phyloP scores from a whole-genome alignment of 2,888 invertebrate species.

The Cyclophora albipunctata region DNA sequence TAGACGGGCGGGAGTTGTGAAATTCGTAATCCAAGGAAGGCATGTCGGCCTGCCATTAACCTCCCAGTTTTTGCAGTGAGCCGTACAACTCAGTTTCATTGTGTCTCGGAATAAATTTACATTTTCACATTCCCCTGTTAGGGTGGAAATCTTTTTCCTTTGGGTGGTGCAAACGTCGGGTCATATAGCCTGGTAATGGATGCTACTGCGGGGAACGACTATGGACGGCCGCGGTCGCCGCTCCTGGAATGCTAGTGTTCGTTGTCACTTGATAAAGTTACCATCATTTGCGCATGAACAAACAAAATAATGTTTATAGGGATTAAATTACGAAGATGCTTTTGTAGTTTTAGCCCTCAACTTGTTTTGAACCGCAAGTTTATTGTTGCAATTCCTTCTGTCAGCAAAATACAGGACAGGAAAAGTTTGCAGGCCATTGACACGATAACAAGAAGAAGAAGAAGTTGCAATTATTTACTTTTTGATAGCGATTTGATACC shows the following conservation, averaged over 20 bases:
- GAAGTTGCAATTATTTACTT: too few species aligned
- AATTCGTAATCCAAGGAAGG: constrained; percentile 44
- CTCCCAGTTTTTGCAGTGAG: constrained; percentile 53
- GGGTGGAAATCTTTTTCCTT: constrained; percentile 50
- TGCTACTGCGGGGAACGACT: neutral
- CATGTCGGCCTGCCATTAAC: constrained; percentile 47
- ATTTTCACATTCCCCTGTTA: constrained; percentile 55
- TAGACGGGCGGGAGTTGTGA: constrained; percentile 36
- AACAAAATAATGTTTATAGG: too few species aligned
- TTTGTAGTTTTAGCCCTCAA: too few species aligned
- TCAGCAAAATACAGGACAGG: too few species aligned
- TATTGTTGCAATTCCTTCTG: too few species aligned
- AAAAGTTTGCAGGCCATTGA: too few species aligned
- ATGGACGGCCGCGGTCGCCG: neutral
- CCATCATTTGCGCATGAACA: too few species aligned
- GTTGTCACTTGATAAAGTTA: neutral
- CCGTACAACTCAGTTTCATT: constrained; percentile 39
- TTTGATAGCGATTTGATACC: too few species aligned
- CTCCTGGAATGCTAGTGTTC: neutral
- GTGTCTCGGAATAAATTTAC: constrained; percentile 66
- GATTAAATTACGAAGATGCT: too few species aligned
- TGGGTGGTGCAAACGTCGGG: constrained; percentile 3
- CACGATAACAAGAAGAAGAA: too few species aligned
- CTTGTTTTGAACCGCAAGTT: too few species aligned
- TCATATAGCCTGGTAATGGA: neutral